These are phyloP conservation scores for Archilochus colubris DNA, from an alignment of 2,113 vertebrate genomes.

Conservation along the genomic window DNA sequence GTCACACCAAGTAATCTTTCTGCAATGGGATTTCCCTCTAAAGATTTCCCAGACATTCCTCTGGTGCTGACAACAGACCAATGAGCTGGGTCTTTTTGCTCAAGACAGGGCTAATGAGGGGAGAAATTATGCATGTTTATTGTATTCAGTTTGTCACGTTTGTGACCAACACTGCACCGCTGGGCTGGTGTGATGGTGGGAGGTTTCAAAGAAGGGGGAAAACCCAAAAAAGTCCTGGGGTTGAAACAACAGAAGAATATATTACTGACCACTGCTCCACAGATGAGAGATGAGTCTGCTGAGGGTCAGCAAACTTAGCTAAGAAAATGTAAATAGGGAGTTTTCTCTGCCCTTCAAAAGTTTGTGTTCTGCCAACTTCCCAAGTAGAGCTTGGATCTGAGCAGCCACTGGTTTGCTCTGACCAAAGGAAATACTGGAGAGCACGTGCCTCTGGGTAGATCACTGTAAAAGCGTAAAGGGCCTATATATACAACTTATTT, in stretches of 20 bases:
- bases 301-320: neutral
- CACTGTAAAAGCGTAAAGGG: neutral
- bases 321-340: neutral
- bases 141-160: neutral
- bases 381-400: neutral
- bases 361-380: neutral
- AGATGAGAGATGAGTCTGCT: neutral
- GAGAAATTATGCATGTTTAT: fast-evolving
- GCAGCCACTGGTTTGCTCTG: neutral
- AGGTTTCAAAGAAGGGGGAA: neutral
- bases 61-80: neutral
- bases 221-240: neutral
- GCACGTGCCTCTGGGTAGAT: neutral
- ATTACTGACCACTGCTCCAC: neutral
- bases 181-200: neutral
- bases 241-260: neutral
- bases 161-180: too few species aligned
- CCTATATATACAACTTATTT: neutral
- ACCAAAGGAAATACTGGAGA: neutral
- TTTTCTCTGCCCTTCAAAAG: neutral
- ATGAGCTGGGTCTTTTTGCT: neutral
- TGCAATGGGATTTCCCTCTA: neutral
- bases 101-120: neutral
- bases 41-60: neutral
- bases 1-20: neutral